Conservation (phyloP, 2,888 invertebrate genomes). For the Stenodera caucasica region DNA sequence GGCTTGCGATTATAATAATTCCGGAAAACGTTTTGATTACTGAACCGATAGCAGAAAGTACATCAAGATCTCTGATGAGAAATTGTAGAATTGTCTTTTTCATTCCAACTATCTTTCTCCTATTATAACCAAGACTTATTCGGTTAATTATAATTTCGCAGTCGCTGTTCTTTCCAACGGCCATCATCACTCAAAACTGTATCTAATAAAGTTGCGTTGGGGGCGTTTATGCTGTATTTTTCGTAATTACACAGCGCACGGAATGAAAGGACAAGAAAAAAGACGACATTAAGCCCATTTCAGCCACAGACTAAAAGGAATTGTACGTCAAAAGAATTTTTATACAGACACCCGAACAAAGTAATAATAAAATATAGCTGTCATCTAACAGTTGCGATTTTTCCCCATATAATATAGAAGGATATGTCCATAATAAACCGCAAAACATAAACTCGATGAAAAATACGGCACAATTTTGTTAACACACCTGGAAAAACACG, state of each 20-base stretch:
- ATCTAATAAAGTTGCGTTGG: neutral
- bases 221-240: neutral
- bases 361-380: constrained; percentile 25
- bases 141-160: neutral
- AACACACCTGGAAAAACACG: neutral
- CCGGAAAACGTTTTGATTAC: constrained; percentile 3
- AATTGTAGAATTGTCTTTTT: neutral
- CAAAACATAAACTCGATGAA: constrained; percentile 2
- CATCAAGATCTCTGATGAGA: neutral
- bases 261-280: neutral
- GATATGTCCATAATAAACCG: neutral
- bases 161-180: neutral
- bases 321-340: neutral
- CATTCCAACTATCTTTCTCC: neutral
- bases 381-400: constrained; percentile 22
- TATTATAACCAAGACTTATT: neutral
- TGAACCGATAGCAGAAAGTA: neutral
- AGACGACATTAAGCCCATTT: neutral
- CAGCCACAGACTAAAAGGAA: neutral
- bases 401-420: constrained; percentile 14
- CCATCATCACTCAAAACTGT: neutral
- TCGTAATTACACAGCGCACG: neutral
- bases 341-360: constrained; percentile 1
- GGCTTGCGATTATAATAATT: neutral
- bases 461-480: neutral